A percentile compares a stretch with the other conserved stretches of the same genome.
These are phyloP conservation scores for Pristionchus mayeri DNA, from an alignment of 2,888 invertebrate genomes.

Conservation along the genomic window DNA sequence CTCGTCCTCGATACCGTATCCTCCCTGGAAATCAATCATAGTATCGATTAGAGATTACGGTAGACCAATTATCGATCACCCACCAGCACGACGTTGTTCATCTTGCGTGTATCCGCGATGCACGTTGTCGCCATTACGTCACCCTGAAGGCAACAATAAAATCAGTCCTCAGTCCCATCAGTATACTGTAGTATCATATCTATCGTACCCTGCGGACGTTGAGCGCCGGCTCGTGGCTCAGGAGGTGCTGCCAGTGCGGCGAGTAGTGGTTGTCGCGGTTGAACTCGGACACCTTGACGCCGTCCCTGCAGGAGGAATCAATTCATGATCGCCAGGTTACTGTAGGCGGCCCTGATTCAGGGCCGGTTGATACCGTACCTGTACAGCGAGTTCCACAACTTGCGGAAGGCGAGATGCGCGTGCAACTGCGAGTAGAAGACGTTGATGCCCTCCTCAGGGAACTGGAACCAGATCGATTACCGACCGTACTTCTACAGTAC, in stretches of 20 bases:
- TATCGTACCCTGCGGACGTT: constrained; percentile 56
- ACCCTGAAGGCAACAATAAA: constrained; percentile 82
- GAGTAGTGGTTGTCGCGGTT: constrained; percentile 96
- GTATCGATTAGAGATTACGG: background rate
- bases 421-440: constrained; percentile 97
- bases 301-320: constrained; percentile 76
- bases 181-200: background rate
- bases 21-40: constrained; percentile 81
- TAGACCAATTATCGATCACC: background rate
- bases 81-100: constrained; percentile 30
- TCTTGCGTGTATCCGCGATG: constrained; percentile 85
- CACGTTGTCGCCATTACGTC: constrained; percentile 94
- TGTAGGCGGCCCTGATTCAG: background rate
- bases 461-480: constrained; percentile 55
- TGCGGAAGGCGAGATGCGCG: constrained; percentile 91
- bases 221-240: constrained; percentile 56
- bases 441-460: constrained; percentile 87
- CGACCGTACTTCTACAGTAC: background rate
- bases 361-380: constrained; percentile 78
- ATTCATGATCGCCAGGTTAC: background rate
- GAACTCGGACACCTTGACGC: constrained; percentile 86
- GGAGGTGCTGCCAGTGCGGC: constrained; percentile 92
- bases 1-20: constrained; percentile 95
- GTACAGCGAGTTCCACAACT: constrained; percentile 89
- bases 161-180: background rate